A percentile compares a stretch with the other conserved stretches of the same genome.
Evolutionary conservation across 2,888 invertebrate genomes (phyloP).

Genomic region (Aricia artaxerxes): DNA sequence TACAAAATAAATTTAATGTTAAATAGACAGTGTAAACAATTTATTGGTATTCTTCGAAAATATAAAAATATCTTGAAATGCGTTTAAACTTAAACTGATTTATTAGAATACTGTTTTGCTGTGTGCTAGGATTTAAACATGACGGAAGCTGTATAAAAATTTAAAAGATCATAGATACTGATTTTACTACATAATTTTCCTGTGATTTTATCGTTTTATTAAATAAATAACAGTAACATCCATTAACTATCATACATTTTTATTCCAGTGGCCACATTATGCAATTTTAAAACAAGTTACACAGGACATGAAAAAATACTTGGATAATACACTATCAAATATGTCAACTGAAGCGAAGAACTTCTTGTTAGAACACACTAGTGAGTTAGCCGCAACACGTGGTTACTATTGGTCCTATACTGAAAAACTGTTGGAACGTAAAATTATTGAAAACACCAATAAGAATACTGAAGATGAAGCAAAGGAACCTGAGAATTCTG

Average conservation of each 20-base stretch:
- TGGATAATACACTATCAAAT: slow-evolving; percentile 46
- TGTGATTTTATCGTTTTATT: background rate
- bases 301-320: slow-evolving; percentile 42
- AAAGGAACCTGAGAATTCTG: background rate
- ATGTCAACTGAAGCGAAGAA: slow-evolving; percentile 35
- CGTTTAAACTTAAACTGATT: too few species aligned
- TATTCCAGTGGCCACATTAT: slow-evolving; percentile 57
- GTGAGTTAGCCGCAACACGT: slow-evolving; percentile 39
- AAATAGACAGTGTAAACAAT: too few species aligned
- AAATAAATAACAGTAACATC: background rate
- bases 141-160: too few species aligned
- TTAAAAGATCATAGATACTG: background rate
- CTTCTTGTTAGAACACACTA: slow-evolving; percentile 36
- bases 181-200: background rate
- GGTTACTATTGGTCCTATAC: slow-evolving; percentile 60
- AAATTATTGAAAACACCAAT: slow-evolving; percentile 28
- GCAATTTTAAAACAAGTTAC: slow-evolving; percentile 48
- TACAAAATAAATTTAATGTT: too few species aligned
- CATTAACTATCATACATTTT: background rate
- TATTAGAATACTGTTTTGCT: too few species aligned
- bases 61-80: too few species aligned
- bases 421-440: slow-evolving; percentile 37
- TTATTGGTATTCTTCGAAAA: too few species aligned
- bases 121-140: too few species aligned
- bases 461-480: slow-evolving; percentile 17